Evolutionary conservation across 35 echinoderm and acorn worm species (phyloP).

Genomic region (Patiria miniata): DNA sequence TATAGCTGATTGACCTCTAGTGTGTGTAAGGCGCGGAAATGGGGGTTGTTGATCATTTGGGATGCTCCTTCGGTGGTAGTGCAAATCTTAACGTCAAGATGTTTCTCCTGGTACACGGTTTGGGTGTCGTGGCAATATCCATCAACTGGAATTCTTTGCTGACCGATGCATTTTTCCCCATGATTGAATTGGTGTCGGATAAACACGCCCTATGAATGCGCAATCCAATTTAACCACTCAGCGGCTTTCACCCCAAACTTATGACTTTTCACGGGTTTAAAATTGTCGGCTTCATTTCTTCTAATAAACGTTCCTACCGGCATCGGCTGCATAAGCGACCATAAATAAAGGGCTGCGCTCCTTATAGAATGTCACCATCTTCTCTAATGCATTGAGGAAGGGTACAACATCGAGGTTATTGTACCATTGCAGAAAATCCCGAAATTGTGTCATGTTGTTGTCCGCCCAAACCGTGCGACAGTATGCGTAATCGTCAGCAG

Average conservation of each 20-base stretch:
- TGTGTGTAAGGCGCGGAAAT: neutral
- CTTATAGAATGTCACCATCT: constrained; percentile 60
- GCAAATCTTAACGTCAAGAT: neutral
- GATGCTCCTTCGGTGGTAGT: neutral
- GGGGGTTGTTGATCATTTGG: neutral
- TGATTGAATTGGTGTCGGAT: constrained; percentile 47
- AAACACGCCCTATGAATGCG: neutral
- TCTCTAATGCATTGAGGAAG: constrained; percentile 51
- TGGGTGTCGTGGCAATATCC: constrained; percentile 32
- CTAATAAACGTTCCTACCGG: constrained; percentile 50
- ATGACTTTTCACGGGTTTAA: constrained; percentile 39
- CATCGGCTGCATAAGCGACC: constrained; percentile 61
- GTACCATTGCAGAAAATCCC: constrained; percentile 65
- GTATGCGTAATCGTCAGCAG: constrained; percentile 46
- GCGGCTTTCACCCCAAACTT: neutral
- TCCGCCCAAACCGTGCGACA: constrained; percentile 45
- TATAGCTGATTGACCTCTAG: neutral
- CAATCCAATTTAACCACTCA: constrained; percentile 50
- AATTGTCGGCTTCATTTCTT: constrained; percentile 24
- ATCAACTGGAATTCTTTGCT: constrained; percentile 42
- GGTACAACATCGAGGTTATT: constrained; percentile 57
- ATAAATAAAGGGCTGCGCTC: constrained; percentile 53
- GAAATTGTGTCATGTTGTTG: constrained; percentile 33
- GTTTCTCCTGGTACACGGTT: constrained; percentile 52
- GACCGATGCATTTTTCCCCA: constrained; percentile 47